Evolutionary conservation across 2,888 invertebrate species (phyloP), one percentile per base, ranked within the genome.

Genomic region (Lithophane ornitopus): DNA sequence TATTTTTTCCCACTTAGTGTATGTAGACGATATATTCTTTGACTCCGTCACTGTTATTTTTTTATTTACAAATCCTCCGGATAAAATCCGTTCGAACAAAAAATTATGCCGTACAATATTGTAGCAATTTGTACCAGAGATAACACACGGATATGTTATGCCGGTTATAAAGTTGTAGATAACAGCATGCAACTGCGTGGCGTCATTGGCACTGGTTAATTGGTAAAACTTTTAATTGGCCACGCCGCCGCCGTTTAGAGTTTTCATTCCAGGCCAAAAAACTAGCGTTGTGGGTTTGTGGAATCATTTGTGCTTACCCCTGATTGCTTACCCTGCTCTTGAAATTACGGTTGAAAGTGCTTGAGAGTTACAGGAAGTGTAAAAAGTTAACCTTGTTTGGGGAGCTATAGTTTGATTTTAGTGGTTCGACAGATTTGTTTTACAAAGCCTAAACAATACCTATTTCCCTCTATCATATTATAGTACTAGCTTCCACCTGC

Each of bases 141-240:
- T 81, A 85, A 65, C 67, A 70, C 22, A 41, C 14, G 61, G 49
- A 71, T 73, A 81, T 84, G 62, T 66, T 52, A 58, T 71, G 72
- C 49, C 63, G 46, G 78, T 62, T 63, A 78, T 82, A 82, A 77
- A 85, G 62, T 82, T 69, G 61, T 65, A 76, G 75, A 73, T 82
- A 74, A 73, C 81, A 80, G 70, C 56, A 52, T 80, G 81, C 76
- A 78, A 82, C 81, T 72, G 84, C 74, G 82, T 81, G 81, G 85
- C 86, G 85, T 85, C 88, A 90, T 88, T 82, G 83, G 75, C 80
- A 74, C 80, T 78, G 80, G 87, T 87, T 91, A 91, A 92, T 91
- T 91, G 91, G 90, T 85, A 83, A 85, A 92, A 92, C 88, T 92
- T 92, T 91, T 92, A 92, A 92, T 92, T 91, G 92, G 89, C 86